phyloP scores from a whole-genome alignment of 2,113 vertebrate genomes.

The Notiomystis cincta region DNA sequence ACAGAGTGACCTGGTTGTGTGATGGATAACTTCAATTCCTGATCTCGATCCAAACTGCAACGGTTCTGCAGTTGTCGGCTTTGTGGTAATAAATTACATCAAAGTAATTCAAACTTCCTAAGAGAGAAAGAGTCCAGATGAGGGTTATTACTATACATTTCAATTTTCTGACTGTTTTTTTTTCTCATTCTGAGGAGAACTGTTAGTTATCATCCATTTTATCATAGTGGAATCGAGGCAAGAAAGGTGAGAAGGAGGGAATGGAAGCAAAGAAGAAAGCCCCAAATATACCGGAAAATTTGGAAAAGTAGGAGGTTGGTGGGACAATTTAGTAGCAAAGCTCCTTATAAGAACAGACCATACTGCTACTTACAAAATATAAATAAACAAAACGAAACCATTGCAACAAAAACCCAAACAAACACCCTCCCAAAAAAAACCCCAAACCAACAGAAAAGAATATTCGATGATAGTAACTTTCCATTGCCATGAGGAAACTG shows the following conservation, averaged over 20 bases:
- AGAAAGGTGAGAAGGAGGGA: background rate
- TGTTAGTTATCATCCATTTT: background rate
- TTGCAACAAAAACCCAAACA: too few relatives aligned
- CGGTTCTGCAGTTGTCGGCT: background rate
- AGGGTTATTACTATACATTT: background rate
- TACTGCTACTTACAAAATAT: background rate
- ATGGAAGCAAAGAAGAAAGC: background rate
- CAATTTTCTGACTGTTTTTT: background rate
- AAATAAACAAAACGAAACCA: background rate
- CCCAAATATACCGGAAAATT: background rate
- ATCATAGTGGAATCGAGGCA: background rate
- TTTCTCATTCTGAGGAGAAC: background rate
- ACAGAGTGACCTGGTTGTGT: background rate
- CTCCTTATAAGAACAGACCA: background rate
- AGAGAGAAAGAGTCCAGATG: background rate
- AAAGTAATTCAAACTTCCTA: background rate
- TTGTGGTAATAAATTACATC: background rate
- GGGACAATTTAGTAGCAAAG: background rate
- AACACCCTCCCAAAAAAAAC: accelerated
- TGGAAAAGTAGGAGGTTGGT: background rate
- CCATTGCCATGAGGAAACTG: background rate
- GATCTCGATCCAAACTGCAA: background rate
- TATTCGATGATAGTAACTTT: background rate
- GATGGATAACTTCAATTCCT: background rate
- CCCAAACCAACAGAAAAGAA: background rate